Evolutionary conservation across 2,113 vertebrate genomes (phyloP), one percentile per base, ranked within the genome.

Genomic region (Scopus umbretta): DNA sequence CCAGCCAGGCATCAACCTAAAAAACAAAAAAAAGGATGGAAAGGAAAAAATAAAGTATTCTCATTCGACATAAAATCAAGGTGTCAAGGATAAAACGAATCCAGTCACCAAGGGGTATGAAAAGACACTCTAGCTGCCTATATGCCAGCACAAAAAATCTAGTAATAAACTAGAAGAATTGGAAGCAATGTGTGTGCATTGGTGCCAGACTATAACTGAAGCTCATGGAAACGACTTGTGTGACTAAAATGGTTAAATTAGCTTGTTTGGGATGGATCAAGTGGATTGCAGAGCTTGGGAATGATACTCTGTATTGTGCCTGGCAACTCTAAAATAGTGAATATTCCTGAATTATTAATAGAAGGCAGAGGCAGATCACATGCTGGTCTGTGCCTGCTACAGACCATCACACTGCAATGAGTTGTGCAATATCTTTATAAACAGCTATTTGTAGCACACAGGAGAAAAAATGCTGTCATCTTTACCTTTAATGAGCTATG

Each of bases 161-260:
- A 32, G n/a, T 34, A 29, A 73, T 43, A 81, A 81, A n/a, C 25
- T 7, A 30, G 29, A 36, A 71, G 32, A 79, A 63, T 5, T 47
- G 47, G n/a, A 71, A 90, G 4, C 9, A 67, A 15, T 29, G 2
- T 4, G 0, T 18, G 6, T 59, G 22, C 29, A 15, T 26, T 13
- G 4, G 6, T 63, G 43, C 5, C 15, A 27, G 62, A 25, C 30
- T 74, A 17, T 32, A 5, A 53, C 42, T n/a, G 53, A 62, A 67
- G 16, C 6, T 66, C 50, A 20, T 12, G 16, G 18, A 78, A 50
- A 66, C 73, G 36, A 25, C 26, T 40, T 55, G 8, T 50, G 9
- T 1, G 6, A 47, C 6, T 63, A 3, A 80, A 88, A 65, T 27
- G 9, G 17, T 63, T 67, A 50, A 47, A 21, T 58, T 21, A 55